Evolutionary conservation across 2,797 vertebrate genomes (phyloP).

Genomic region (Allenopithecus nigroviridis): DNA sequence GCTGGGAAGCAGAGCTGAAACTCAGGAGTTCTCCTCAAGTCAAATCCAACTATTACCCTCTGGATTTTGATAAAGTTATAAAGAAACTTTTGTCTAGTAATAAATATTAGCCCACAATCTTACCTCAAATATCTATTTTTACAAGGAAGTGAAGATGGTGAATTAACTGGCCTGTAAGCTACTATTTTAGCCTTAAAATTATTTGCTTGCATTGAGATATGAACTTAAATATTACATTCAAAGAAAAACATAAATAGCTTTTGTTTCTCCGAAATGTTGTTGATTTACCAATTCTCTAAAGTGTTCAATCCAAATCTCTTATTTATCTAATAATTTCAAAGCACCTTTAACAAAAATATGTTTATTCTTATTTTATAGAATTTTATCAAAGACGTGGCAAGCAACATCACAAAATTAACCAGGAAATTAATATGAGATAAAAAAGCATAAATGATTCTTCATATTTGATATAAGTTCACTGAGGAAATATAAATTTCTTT

Average conservation of each 20-base stretch:
- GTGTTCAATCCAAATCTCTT: background rate
- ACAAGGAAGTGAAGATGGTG: background rate
- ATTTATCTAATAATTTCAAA: constrained; percentile 17
- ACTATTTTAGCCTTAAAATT: background rate
- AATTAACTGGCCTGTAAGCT: background rate
- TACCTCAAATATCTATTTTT: background rate
- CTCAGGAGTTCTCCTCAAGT: background rate
- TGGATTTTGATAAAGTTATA: background rate
- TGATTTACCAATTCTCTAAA: background rate
- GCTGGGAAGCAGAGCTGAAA: background rate
- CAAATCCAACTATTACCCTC: background rate
- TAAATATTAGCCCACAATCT: background rate
- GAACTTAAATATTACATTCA: background rate
- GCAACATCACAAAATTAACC: background rate
- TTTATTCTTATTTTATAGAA: background rate
- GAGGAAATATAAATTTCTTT: background rate
- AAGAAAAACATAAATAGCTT: background rate
- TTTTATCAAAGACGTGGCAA: background rate
- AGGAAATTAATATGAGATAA: background rate
- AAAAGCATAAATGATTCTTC: background rate
- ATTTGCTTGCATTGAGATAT: background rate
- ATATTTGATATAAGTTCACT: background rate
- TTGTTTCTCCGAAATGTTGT: background rate
- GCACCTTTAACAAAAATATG: background rate
- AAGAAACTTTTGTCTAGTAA: background rate